Conservation (phyloP, 2,797 vertebrate species). For the Falco concolor region DNA sequence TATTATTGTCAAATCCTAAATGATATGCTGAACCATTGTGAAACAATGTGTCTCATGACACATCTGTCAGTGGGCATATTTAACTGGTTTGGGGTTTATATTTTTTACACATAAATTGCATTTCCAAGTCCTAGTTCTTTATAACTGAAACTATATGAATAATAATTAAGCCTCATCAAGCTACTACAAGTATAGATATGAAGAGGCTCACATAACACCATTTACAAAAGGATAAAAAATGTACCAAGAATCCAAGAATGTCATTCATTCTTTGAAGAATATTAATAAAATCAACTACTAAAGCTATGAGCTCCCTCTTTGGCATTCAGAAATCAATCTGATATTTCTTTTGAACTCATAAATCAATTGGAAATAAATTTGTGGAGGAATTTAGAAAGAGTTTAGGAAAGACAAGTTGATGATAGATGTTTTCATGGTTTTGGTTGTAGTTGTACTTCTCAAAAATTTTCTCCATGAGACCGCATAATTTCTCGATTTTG, state of each 20-base stretch:
- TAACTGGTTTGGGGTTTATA: not conserved
- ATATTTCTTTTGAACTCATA: not conserved
- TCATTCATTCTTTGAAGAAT: not conserved
- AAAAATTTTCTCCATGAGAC: not conserved
- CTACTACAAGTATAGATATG: not conserved
- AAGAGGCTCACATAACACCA: not conserved
- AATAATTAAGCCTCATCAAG: not conserved
- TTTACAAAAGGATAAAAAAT: not conserved
- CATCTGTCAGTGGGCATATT: not conserved
- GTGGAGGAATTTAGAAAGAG: not conserved
- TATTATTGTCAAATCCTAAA: not conserved
- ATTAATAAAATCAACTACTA: not conserved
- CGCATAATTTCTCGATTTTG: not conserved
- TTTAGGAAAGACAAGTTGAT: not conserved
- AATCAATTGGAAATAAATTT: not conserved
- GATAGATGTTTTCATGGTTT: not conserved
- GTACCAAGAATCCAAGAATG: not conserved
- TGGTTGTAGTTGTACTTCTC: not conserved
- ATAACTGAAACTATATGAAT: not conserved
- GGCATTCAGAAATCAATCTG: not conserved
- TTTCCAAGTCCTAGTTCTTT: not conserved
- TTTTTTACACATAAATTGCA: not conserved
- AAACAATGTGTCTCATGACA: not conserved
- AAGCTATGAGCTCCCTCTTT: not conserved
- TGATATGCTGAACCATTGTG: not conserved